Percentiles rank a stretch among this genome's conserved stretches.
These are phyloP conservation scores for Lota lota DNA, from an alignment of 2,113 vertebrate species.

Conservation along the genomic window DNA sequence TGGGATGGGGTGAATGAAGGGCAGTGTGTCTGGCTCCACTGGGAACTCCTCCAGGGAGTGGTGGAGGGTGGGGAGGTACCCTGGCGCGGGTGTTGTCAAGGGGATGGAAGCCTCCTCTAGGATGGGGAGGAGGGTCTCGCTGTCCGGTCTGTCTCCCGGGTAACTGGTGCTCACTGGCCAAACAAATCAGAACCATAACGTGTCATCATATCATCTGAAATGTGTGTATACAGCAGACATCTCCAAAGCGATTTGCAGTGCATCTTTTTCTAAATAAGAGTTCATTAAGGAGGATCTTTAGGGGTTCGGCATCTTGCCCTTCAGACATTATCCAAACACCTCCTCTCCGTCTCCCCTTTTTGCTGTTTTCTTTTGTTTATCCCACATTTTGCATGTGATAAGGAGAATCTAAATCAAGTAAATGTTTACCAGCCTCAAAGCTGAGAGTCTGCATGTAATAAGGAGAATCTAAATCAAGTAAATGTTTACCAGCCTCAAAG, in stretches of 20 bases:
- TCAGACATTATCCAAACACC: too few species aligned
- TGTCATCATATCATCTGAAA: too few species aligned
- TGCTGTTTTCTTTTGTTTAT: too few species aligned
- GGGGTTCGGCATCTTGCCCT: too few species aligned
- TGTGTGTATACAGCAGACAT: too few species aligned
- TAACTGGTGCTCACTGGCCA: slow-evolving; percentile 55
- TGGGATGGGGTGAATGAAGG: slow-evolving; percentile 33
- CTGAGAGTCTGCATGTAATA: slow-evolving; percentile 73
- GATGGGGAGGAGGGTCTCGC: not conserved
- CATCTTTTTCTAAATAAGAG: too few species aligned
- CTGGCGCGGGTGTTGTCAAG: not conserved
- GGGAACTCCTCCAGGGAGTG: slow-evolving; percentile 34
- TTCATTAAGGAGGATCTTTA: too few species aligned
- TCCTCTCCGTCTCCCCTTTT: too few species aligned
- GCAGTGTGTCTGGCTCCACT: slow-evolving; percentile 38
- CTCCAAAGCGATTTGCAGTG: too few species aligned
- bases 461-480: too few species aligned
- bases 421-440: slow-evolving; percentile 70
- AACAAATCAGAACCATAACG: too few species aligned
- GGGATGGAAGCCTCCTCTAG: not conserved
- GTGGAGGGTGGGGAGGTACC: slow-evolving; percentile 44
- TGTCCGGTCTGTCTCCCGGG: slow-evolving; percentile 30
- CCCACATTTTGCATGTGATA: not conserved
- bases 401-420: too few species aligned
- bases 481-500: slow-evolving; percentile 70